Conservation (phyloP, 2,888 invertebrate genomes). For the Dusona sp. region DNA sequence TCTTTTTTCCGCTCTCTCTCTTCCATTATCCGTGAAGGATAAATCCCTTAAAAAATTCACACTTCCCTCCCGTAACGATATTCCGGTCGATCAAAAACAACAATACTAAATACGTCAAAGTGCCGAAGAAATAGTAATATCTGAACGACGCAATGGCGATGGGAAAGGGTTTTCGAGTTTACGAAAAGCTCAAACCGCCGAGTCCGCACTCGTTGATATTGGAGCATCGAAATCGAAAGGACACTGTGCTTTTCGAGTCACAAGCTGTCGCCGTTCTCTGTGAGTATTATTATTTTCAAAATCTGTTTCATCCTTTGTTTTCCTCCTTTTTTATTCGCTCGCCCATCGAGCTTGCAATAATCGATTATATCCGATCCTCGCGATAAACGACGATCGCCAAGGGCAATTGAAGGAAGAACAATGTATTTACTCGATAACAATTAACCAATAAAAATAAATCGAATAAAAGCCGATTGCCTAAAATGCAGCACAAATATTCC, state of each 20-base stretch:
- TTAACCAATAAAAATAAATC: neutral
- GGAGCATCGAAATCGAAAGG: conserved; percentile 94
- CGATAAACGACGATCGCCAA: neutral
- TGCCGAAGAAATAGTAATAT: neutral
- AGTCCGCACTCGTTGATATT: conserved; percentile 95
- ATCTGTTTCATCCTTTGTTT: conserved; percentile 21
- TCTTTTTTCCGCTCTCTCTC: neutral
- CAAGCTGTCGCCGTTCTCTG: conserved; percentile 94
- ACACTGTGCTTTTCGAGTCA: conserved; percentile 95
- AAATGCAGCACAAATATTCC: neutral
- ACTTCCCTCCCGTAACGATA: neutral
- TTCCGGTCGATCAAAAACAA: neutral
- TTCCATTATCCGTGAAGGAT: neutral
- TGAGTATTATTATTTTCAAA: conserved; percentile 84
- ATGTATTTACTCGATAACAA: neutral
- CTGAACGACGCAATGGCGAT: conserved; percentile 91
- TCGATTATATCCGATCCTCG: conserved; percentile 26
- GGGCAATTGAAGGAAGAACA: neutral
- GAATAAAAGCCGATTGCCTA: neutral
- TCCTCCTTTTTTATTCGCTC: conserved; percentile 18
- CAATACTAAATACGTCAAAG: neutral
- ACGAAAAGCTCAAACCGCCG: conserved; percentile 94
- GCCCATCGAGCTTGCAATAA: conserved; percentile 31
- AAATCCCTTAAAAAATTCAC: neutral
- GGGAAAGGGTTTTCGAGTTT: conserved; percentile 96